Base-by-base conservation (phyloP, 2,797 vertebrate genomes). In the Smutsia temminckii region DNA sequence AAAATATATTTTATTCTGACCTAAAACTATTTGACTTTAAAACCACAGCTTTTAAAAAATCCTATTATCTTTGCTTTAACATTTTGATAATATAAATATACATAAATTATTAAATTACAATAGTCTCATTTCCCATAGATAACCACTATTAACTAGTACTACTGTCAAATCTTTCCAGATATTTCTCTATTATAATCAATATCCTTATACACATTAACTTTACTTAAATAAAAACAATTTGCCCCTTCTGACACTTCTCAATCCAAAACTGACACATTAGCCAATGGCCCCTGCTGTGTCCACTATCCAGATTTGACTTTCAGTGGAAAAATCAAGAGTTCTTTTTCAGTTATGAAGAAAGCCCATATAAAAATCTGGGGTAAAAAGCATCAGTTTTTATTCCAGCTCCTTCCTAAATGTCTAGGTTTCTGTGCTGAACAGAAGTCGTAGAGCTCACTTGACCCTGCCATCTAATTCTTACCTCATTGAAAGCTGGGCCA, bases 321-420 rank as follows among this genome's bases (percentile, higher is more conserved):
- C 7, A 84, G 46, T 89, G 55, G n/a, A 27, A 88, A 95, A 93
- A 75, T 63, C 18, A 46, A 91, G 68, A 92, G 6, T 7, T 46
- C 49, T 27, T 85, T 53, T 59, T 66, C 53, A 86, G 21, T 32
- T 80, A 77, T 53, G 49, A 91, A 89, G 46, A 93, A 83, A 61
- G 11, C 3, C 42, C 34, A 40, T 37, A 71, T n/a, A 64, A 69
- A 90, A 34, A 21, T 71, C 42, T 77, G 29, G 32, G 46, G 46
- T 11, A 46, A 46, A 86, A 51, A 85, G 59, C 87, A 80, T 51
- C 27, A 21, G 74, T 80, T 94, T 94, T 63, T 8, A 77, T 64
- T 80, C 92, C 88, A 83, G 42, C 81, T 88, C 23, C 42, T 93
- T 69, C 49, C n/a, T 92, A 90, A 94, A 88, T 90, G 51, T 89